Percentiles rank a stretch among this genome's conserved stretches.
Conservation (phyloP, 2,888 invertebrate genomes). For the Atethmia centrago region DNA sequence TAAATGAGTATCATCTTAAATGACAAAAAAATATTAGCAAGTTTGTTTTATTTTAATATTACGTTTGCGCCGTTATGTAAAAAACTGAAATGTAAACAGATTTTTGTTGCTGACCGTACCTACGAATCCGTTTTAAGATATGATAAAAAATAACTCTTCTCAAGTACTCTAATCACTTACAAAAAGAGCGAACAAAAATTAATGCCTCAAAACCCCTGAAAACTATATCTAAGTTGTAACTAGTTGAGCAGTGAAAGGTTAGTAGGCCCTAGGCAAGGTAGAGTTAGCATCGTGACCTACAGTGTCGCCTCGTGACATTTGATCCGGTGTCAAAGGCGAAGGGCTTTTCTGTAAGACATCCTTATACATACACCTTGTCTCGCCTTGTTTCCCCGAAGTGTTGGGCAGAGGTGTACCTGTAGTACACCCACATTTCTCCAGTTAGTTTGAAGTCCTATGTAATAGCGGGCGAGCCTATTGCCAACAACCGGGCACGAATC, state of each 20-base stretch:
- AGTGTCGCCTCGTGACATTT: slow-evolving; percentile 47
- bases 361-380: too few species aligned
- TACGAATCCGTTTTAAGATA: not conserved
- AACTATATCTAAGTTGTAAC: not conserved
- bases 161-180: not conserved
- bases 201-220: not conserved
- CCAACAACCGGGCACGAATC: too few species aligned
- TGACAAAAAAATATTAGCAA: not conserved
- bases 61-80: not conserved
- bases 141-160: not conserved
- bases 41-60: not conserved
- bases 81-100: not conserved
- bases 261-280: slow-evolving; percentile 24
- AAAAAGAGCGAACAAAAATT: not conserved
- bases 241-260: slow-evolving; percentile 43
- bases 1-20: not conserved
- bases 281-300: slow-evolving; percentile 38
- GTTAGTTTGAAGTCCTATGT: too few species aligned
- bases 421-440: too few species aligned
- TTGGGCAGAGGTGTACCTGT: too few species aligned
- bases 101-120: not conserved
- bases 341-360: slow-evolving; percentile 31
- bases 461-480: too few species aligned
- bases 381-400: too few species aligned
- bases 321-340: slow-evolving; percentile 50